Base-by-base conservation (phyloP, 2,797 vertebrate genomes). In the Danio albolineatus region DNA sequence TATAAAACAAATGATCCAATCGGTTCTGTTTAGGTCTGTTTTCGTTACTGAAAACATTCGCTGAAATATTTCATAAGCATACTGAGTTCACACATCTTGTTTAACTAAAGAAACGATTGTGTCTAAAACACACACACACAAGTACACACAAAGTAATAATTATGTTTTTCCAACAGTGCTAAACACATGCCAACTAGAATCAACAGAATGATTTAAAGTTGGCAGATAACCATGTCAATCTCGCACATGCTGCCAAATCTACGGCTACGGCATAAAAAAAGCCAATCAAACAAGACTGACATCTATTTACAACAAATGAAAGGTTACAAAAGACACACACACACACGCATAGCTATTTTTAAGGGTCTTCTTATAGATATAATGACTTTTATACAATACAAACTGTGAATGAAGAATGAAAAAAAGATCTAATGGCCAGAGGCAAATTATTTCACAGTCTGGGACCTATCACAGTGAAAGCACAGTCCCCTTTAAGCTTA, bases 161-260 rank as follows among this genome's bases (percentile, higher is more conserved):
- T 83, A 88, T 88, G 83, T 88, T 65, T 76, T 17, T 28, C 51
- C 89, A 90, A 89, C 86, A 88, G 83, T 81, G 79, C 71, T 56
- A 85, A 79, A 75, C 70, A 72, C 57, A 77, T 86, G 86, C 86
- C 88, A 87, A 76, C 79, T 81, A 79, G 28, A 85, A 86, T 39
- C 38, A 73, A 72, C 74, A 51, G 74, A 73, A 85, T 83, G 80
- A 84, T 76, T 82, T 84, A 87, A 84, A 89, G 88, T 86, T 90
- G 88, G 86, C 87, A 76, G 51, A 66, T 46, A 46, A 57, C 51
- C 62, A 77, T 8, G 14, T 46, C 49, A 56, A 56, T 76, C 51
- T 46, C 51, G 67, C 14, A 44, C 19, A 38, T 17, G 16, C 41
- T 57, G 75, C 62, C 75, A 67, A 66, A 67, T 19, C 51, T 16